Evolutionary conservation across 1,140 invertebrate genomes (phyloP).

Genomic region (Lamellibrachia luymesi): DNA sequence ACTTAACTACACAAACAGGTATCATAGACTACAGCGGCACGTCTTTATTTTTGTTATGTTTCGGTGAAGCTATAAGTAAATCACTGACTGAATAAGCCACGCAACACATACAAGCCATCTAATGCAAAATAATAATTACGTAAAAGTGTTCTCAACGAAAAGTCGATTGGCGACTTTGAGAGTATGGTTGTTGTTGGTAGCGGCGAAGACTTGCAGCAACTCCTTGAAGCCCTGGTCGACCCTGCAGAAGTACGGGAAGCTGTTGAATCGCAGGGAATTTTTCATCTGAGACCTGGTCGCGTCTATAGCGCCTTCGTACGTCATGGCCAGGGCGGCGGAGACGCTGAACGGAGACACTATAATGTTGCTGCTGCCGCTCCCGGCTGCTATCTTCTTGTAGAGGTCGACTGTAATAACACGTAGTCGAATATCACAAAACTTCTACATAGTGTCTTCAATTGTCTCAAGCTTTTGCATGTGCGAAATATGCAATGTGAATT

Average conservation of each 20-base stretch:
- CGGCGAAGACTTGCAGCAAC: neutral
- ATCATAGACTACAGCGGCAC: too few relatives aligned
- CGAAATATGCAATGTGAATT: too few relatives aligned
- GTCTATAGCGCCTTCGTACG: constrained; percentile 74
- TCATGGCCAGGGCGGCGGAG: constrained; percentile 73
- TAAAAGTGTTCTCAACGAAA: neutral
- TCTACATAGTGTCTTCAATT: too few relatives aligned
- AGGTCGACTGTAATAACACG: too few relatives aligned
- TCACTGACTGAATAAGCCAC: too few relatives aligned
- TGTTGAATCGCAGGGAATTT: neutral
- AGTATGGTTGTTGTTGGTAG: neutral
- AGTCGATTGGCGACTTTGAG: neutral
- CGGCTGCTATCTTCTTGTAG: too few relatives aligned
- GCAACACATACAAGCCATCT: too few relatives aligned
- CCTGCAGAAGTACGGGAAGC: neutral
- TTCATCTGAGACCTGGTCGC: constrained; percentile 57
- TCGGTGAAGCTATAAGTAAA: too few relatives aligned
- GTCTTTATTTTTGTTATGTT: too few relatives aligned
- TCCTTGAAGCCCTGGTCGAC: neutral
- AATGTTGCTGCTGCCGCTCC: constrained; percentile 62
- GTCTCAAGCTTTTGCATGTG: too few relatives aligned
- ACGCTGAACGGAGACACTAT: constrained; percentile 87
- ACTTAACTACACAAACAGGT: too few relatives aligned
- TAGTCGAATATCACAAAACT: too few relatives aligned
- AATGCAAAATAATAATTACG: neutral